These are phyloP conservation scores for Aphidoletes aphidimyza DNA, from an alignment of 2,888 invertebrate species.

Conservation along the genomic window DNA sequence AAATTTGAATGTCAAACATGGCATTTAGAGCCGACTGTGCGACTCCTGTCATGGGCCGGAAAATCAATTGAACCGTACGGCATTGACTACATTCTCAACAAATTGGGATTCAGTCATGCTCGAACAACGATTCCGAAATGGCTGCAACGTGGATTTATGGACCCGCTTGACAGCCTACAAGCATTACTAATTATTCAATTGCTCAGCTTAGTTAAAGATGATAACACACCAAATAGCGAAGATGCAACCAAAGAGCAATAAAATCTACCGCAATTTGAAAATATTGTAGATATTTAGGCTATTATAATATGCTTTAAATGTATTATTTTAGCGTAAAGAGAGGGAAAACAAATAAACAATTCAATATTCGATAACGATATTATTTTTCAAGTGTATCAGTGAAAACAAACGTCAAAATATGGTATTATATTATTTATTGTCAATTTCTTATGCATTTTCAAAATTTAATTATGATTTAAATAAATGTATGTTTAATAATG, in stretches of 20 bases:
- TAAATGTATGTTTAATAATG: conserved; percentile 11
- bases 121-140: conserved; percentile 99
- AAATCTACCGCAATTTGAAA: neutral
- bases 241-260: neutral
- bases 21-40: conserved; percentile 94
- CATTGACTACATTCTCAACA: conserved; percentile 97
- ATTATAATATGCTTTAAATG: neutral
- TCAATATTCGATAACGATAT: no score
- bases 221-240: conserved; percentile 58
- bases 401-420: neutral
- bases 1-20: conserved; percentile 94
- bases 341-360: no score
- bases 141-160: conserved; percentile 98
- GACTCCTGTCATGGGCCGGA: conserved; percentile 88
- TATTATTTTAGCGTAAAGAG: no score
- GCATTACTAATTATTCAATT: conserved; percentile 81
- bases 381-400: neutral
- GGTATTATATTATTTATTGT: conserved; percentile 50
- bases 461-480: conserved; percentile 25
- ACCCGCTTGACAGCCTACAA: conserved; percentile 93
- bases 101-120: conserved; percentile 96
- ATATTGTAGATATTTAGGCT: neutral
- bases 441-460: conserved; percentile 18
- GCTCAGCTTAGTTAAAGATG: conserved; percentile 71
- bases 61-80: conserved; percentile 98